phyloP scores from a whole-genome alignment of 2,113 vertebrate genomes.

The Hemicordylus capensis region DNA sequence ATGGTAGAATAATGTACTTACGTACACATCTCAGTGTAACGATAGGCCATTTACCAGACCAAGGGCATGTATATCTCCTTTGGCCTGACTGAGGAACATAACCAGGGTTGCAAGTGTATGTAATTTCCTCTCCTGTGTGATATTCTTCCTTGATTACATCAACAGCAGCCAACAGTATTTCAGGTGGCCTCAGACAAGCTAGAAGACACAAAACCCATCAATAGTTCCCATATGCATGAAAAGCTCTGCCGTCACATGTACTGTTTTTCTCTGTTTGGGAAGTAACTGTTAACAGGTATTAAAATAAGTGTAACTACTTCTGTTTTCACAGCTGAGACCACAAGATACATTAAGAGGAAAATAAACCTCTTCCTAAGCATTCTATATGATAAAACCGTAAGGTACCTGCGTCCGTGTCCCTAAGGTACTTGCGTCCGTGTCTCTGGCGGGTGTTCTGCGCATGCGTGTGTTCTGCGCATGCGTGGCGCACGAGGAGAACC shows the following conservation, averaged over 20 bases:
- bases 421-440: no score
- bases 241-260: not conserved
- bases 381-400: no score
- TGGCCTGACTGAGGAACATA: conserved; percentile 67
- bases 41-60: conserved; percentile 76
- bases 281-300: not conserved
- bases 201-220: conserved; percentile 41
- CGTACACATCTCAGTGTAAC: conserved; percentile 79
- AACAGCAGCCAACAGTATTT: conserved; percentile 62
- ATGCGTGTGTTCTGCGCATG: no score
- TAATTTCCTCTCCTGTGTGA: conserved; percentile 71
- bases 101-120: conserved; percentile 77
- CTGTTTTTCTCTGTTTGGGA: not conserved
- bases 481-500: no score
- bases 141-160: conserved; percentile 71
- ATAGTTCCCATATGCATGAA: not conserved
- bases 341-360: not conserved
- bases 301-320: not conserved
- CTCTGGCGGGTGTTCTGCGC: no score
- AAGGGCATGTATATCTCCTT: conserved; percentile 77
- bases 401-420: no score
- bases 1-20: conserved; percentile 68
- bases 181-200: conserved; percentile 82
- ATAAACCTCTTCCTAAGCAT: not conserved
- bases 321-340: not conserved